Evolutionary conservation across 2,797 vertebrate species (phyloP).

Genomic region (Acipenser transmontanus): DNA sequence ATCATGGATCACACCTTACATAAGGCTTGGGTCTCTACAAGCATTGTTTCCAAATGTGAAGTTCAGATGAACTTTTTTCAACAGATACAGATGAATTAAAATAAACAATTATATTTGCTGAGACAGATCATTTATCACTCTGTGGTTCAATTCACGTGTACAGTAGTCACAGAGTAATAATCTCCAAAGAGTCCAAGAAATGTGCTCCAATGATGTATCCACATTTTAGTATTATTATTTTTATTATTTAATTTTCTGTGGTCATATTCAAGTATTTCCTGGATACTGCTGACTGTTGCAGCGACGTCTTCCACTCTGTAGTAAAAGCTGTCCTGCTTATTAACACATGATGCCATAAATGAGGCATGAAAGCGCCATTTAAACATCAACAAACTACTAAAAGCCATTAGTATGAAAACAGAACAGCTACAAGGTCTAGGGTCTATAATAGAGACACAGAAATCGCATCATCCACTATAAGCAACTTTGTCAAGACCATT

Average conservation of each 20-base stretch:
- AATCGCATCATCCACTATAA: slow-evolving; percentile 19
- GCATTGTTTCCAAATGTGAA: too few relatives aligned
- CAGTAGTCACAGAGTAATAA: too few relatives aligned
- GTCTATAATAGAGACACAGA: slow-evolving; percentile 10
- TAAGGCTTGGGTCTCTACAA: too few relatives aligned
- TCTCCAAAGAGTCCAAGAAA: neutral
- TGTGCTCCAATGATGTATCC: neutral
- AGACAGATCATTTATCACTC: too few relatives aligned
- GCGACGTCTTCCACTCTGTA: slow-evolving; percentile 17
- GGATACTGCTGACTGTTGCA: neutral
- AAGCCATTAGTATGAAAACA: slow-evolving; percentile 1
- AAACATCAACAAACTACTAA: slow-evolving; percentile 2
- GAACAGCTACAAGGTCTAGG: neutral
- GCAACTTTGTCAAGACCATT: slow-evolving; percentile 27
- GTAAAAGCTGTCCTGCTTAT: neutral
- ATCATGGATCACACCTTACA: too few relatives aligned
- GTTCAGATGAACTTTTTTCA: too few relatives aligned
- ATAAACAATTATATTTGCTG: too few relatives aligned
- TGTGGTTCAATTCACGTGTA: too few relatives aligned
- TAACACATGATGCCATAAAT: slow-evolving; percentile 8
- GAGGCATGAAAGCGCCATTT: slow-evolving; percentile 5
- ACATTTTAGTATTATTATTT: neutral
- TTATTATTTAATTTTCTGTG: neutral
- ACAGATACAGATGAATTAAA: too few relatives aligned
- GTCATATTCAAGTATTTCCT: neutral